Conservation (phyloP, 2,888 invertebrate species). For the Thyatira batis region DNA sequence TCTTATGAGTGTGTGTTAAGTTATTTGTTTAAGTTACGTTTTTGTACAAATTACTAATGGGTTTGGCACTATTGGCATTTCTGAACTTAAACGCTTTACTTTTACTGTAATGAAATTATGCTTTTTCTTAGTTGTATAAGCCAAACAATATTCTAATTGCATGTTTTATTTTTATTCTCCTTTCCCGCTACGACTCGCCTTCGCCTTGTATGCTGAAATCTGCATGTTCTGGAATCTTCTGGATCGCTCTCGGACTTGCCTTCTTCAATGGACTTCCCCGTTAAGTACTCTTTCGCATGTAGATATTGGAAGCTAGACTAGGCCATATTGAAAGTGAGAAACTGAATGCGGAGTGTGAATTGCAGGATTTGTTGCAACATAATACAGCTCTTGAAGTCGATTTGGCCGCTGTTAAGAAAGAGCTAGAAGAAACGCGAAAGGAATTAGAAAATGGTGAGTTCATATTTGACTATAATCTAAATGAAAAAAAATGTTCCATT, state of each 20-base stretch:
- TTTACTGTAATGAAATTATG: neutral
- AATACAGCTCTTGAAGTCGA: constrained; percentile 85
- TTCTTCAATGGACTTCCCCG: constrained; percentile 23
- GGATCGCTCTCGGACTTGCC: constrained; percentile 23
- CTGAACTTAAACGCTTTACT: neutral
- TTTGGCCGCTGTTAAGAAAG: constrained; percentile 76
- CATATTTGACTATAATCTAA: neutral
- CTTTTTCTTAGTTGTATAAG: neutral
- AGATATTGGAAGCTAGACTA: constrained; percentile 85
- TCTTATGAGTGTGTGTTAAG: neutral
- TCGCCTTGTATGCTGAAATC: no score
- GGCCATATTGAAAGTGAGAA: constrained; percentile 84
- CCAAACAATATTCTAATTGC: constrained; percentile 57
- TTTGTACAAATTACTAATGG: neutral
- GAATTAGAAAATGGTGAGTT: constrained; percentile 69
- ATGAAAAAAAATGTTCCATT: no score
- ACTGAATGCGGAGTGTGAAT: constrained; percentile 82
- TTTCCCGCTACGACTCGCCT: constrained; percentile 46
- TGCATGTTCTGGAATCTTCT: constrained; percentile 36
- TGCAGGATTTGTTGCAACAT: constrained; percentile 85
- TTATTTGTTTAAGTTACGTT: neutral
- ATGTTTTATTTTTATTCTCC: constrained; percentile 66
- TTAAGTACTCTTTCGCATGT: constrained; percentile 50
- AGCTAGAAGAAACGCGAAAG: constrained; percentile 63
- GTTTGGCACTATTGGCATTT: neutral